A percentile compares a stretch with the other conserved stretches of the same genome.
Evolutionary conservation across 2,113 vertebrate genomes (phyloP).

Genomic region (Polypterus senegalus): DNA sequence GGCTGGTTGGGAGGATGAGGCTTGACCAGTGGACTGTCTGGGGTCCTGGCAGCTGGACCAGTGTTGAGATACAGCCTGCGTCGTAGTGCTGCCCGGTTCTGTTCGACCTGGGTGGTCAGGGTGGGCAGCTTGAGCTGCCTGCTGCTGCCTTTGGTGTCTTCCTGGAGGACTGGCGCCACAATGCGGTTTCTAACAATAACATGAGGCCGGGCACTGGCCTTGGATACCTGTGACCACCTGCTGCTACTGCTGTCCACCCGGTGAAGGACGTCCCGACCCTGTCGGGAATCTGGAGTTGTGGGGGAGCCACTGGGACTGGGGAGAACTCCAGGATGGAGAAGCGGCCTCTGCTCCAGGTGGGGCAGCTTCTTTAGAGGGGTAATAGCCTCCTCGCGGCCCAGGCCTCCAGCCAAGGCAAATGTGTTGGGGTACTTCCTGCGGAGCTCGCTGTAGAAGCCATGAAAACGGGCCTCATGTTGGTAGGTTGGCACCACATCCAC

Average conservation of each 20-base stretch:
- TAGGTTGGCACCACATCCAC: slow-evolving; percentile 1
- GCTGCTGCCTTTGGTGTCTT: not conserved
- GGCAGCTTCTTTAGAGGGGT: slow-evolving; percentile 9
- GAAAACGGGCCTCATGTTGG: not conserved
- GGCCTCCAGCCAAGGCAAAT: slow-evolving; percentile 8
- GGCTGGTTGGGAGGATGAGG: too few species aligned
- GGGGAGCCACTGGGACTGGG: not conserved
- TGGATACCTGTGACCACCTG: not conserved
- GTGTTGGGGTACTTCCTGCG: slow-evolving; percentile 19
- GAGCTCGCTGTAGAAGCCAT: slow-evolving; percentile 17
- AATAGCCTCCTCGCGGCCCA: slow-evolving; percentile 5
- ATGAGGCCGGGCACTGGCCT: not conserved
- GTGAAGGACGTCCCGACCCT: slow-evolving; percentile 8
- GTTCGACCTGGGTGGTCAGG: slow-evolving; percentile 13
- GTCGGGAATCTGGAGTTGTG: not conserved
- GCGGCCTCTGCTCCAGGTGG: not conserved
- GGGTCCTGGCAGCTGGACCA: not conserved
- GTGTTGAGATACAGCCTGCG: slow-evolving; percentile 1
- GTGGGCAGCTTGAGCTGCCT: slow-evolving; percentile 6
- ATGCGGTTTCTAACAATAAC: slow-evolving; percentile 10
- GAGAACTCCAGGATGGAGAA: not conserved
- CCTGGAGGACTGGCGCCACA: not conserved
- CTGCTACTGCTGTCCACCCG: slow-evolving; percentile 13
- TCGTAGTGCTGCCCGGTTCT: slow-evolving; percentile 14
- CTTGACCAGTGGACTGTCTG: too few species aligned